Conservation (phyloP, 2,797 vertebrate genomes). For the Pygocentrus nattereri region DNA sequence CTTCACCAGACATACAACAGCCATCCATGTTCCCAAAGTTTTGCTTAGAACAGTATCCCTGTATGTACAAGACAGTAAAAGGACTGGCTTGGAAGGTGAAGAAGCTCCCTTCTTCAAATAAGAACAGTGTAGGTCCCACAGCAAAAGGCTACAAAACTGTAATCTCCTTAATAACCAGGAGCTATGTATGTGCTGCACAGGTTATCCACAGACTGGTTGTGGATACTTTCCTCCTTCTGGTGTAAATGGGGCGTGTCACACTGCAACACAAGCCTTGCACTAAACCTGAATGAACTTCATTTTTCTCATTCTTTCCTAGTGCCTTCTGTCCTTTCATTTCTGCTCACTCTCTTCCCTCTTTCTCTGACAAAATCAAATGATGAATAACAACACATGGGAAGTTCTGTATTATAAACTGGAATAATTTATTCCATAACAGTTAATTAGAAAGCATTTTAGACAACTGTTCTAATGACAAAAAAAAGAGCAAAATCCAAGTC, state of each 20-base stretch:
- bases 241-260: conserved; percentile 1
- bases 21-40: conserved; percentile 70
- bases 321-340: background rate
- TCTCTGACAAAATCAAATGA: background rate
- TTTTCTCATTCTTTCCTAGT: conserved; percentile 19
- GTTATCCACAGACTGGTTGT: conserved; percentile 8
- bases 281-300: conserved; percentile 1
- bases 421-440: conserved; percentile 43
- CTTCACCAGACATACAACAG: conserved; percentile 81
- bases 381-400: background rate
- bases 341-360: background rate
- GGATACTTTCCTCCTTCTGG: background rate
- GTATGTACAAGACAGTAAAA: background rate
- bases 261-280: background rate
- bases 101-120: background rate
- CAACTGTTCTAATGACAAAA: conserved; percentile 27
- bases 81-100: background rate
- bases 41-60: background rate
- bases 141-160: background rate
- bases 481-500: conserved; percentile 7
- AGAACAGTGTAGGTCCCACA: background rate
- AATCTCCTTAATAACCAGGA: background rate
- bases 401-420: conserved; percentile 37
- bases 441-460: conserved; percentile 49
- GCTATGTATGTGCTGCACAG: conserved; percentile 1